Base-by-base conservation (phyloP, 2,888 invertebrate genomes). In the Papilio gigon region DNA sequence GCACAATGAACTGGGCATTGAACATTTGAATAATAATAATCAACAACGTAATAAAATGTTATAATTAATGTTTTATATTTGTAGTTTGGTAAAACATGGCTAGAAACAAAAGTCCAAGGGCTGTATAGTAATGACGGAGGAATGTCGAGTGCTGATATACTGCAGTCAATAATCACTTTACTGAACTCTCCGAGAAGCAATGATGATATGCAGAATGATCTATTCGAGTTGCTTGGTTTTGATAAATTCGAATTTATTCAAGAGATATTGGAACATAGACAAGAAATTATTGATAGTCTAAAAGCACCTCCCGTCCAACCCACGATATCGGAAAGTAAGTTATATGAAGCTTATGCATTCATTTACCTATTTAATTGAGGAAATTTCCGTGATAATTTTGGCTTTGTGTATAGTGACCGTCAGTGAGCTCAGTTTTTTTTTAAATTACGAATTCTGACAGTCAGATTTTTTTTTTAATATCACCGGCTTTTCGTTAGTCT, bases 221-320 rank as follows among this genome's bases (percentile, higher is more conserved):
- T 99, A 22, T 96, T 98, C 84, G 98, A 99, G 78, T 88, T 98
- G 4, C 92, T 98, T 27, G 99, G 99, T 0, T 97, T 96, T 84
- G 97, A 98, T 75, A 91, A 95, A 77, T 94, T 97, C 83, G 96
- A 97, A 79, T 92, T 97, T 69, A 95, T 96, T 33, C 93, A 94
- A 70, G 89, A 93, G 44, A 84, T 97, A 70, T 84, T 97, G 33
- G 90, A 93, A 64, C 94, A 96, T 75, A 92, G 97, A 12, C 84
- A 86, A 59, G 93, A 91, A 73, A 93, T 95, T 11, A 83, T 86
- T 2, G 80, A 86, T n/a, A 90, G 88, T 71, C 80, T 92, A n/a
- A 79, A 73, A 69, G 76, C 76, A 14, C 81, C 81, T 6, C 77
- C 76, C 1, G 74, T 76, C 2, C 87, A 84, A n/a, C 87, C 88